Percentiles rank a stretch among this genome's conserved stretches.
Evolutionary conservation across 2,888 invertebrate species (phyloP).

Genomic region (Minunthozetes semirufus): DNA sequence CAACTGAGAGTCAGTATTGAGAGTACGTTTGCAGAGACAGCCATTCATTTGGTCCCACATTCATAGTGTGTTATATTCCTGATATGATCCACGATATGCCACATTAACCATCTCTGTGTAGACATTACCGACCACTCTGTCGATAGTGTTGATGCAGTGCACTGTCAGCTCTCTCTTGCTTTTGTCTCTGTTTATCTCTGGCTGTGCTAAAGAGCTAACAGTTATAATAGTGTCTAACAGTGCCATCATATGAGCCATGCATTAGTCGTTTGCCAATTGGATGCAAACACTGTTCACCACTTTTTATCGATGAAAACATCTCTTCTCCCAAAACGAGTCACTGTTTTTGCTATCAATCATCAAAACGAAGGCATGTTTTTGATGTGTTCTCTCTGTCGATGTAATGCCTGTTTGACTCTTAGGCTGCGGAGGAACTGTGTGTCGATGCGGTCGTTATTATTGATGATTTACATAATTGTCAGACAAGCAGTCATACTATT

Average conservation of each 20-base stretch:
- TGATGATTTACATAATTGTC: slow-evolving; percentile 25
- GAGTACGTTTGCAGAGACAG: background rate
- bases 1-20: background rate
- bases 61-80: background rate
- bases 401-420: background rate
- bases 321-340: slow-evolving; percentile 22
- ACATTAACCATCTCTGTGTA: slow-evolving; percentile 24
- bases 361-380: slow-evolving; percentile 17
- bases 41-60: background rate
- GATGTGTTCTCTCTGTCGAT: background rate
- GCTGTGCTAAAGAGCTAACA: background rate
- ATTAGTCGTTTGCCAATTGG: background rate
- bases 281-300: slow-evolving; percentile 13
- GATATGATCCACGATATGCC: slow-evolving; percentile 8
- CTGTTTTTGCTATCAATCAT: slow-evolving; percentile 25
- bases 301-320: slow-evolving; percentile 1
- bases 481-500: background rate
- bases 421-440: background rate
- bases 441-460: slow-evolving; percentile 4
- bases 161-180: background rate
- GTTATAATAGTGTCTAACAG: background rate
- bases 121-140: slow-evolving; percentile 22
- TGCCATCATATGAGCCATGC: slow-evolving; percentile 13
- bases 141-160: slow-evolving; percentile 27
- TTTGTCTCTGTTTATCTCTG: background rate